Evolutionary conservation across 2,113 vertebrate species (phyloP).

Genomic region (Callospermophilus lateralis): DNA sequence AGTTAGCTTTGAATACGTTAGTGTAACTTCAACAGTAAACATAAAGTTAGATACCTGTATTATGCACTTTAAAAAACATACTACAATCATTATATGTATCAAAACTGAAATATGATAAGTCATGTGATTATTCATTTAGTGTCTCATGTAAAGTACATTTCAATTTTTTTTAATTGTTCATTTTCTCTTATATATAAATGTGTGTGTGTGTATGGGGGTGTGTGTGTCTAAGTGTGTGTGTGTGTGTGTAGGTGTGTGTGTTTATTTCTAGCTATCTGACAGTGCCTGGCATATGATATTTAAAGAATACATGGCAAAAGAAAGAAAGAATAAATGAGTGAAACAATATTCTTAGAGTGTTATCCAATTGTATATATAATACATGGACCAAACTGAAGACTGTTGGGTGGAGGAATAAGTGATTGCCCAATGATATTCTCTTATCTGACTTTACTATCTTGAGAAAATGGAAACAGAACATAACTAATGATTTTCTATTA

Average conservation of each 20-base stretch:
- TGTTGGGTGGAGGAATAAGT: neutral
- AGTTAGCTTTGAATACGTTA: neutral
- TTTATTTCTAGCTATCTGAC: neutral
- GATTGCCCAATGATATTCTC: neutral
- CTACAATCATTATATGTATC: neutral
- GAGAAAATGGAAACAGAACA: neutral
- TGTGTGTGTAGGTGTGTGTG: no score
- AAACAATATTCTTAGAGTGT: neutral
- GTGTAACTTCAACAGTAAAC: neutral
- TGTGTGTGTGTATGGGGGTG: no score
- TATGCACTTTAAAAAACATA: neutral
- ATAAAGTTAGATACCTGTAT: neutral
- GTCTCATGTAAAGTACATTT: neutral
- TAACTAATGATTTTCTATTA: neutral
- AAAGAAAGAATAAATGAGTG: neutral
- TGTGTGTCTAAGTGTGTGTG: fast-evolving
- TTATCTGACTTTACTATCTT: neutral
- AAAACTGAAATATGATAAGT: neutral
- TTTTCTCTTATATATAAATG: neutral
- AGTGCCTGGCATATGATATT: neutral
- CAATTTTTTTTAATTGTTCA: neutral
- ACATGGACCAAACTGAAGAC: neutral
- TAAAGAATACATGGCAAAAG: neutral
- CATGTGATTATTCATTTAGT: neutral
- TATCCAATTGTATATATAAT: neutral